Base-by-base conservation (phyloP, 2,888 invertebrate genomes). In the Silvanus unidentatus region DNA sequence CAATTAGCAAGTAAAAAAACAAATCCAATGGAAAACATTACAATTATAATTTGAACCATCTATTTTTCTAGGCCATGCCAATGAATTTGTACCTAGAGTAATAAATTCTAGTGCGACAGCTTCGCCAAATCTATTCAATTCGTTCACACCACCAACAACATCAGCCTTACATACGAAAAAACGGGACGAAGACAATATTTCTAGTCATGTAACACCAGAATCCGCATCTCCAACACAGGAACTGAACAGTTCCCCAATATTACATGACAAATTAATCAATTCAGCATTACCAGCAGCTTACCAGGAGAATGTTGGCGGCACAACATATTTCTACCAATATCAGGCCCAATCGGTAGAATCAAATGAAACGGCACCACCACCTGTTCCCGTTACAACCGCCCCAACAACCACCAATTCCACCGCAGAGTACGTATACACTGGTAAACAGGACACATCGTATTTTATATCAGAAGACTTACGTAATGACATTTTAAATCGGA, bases 281-380 rank as follows among this genome's bases (percentile, higher is more conserved):
- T 50, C 62, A 42, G 62, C 69, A 43, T 57, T 72, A 42, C 68
- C 69, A 16, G 59, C 69, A 39, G 53, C 53, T 59, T 73, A 72
- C 42, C 75, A 91, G 82, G 91, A 91, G 73, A 91, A 89, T 75
- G 90, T 91, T 50, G 93, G 93, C 44, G 95, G 95, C 16, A 95
- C 95, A 11, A 95, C 95, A 39, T 96, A 95, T 71, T 96, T 94
- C 73, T 96, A 92, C 70, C 79, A 58, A 40, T 55, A 53, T 40
- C 51, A 50, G n/a, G 37, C 51, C 6, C 47, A 53, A 3, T 42
- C 54, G 29, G 58, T 11, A 39, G 27, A n/a, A 9, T 2, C 29
- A 12, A 14, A 11, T 14, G 40, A 12, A 30, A n/a, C 37, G 10
- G 11, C 32, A 8, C 8, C 10, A 10, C 28, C 28, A 28, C 8